Evolutionary conservation across 2,113 vertebrate species (phyloP).

Genomic region (Pseudopipra pipra): DNA sequence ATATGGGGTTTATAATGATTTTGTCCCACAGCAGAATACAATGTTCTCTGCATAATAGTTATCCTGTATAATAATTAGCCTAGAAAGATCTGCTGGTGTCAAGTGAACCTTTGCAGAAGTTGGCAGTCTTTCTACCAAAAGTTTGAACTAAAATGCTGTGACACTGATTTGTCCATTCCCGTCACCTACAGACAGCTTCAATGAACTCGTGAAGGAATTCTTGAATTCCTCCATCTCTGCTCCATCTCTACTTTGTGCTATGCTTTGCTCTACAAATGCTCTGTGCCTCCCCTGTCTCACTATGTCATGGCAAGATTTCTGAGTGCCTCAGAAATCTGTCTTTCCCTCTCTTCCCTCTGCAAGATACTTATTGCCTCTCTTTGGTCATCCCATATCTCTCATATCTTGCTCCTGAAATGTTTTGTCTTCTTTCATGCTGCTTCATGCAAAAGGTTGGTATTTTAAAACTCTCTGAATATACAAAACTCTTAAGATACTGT

Average conservation of each 20-base stretch:
- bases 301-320: background rate
- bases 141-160: background rate
- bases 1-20: background rate
- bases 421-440: background rate
- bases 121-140: background rate
- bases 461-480: background rate
- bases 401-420: background rate
- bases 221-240: background rate
- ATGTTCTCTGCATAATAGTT: background rate
- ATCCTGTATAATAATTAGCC: background rate
- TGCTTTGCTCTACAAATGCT: background rate
- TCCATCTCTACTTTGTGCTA: accelerated
- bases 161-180: background rate
- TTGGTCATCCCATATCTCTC: background rate
- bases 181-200: background rate
- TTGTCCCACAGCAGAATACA: background rate
- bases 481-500: background rate
- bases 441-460: background rate
- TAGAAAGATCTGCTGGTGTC: background rate
- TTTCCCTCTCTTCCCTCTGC: background rate
- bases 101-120: background rate
- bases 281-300: background rate
- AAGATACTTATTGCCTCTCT: background rate
- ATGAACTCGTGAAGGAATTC: background rate
- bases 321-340: background rate